A percentile compares a stretch with the other conserved stretches of the same genome.
phyloP scores from a whole-genome alignment of 2,113 vertebrate species.

The Periophthalmodon schlosseri region DNA sequence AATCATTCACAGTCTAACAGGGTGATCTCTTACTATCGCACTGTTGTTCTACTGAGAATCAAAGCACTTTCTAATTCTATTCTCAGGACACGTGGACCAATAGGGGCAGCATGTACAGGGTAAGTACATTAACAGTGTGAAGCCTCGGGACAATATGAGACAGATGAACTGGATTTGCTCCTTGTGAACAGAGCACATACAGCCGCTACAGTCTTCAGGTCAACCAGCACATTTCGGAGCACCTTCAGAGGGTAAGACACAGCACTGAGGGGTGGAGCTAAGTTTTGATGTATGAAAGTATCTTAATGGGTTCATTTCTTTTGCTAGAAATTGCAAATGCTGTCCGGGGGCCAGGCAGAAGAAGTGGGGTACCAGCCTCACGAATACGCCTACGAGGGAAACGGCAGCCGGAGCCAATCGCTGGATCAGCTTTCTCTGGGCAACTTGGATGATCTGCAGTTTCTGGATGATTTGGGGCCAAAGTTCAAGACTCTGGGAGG shows the following conservation, averaged over 20 bases:
- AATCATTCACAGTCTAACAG: background rate
- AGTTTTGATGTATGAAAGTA: background rate
- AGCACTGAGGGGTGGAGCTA: background rate
- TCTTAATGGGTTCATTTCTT: conserved; percentile 4
- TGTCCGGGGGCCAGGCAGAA: background rate
- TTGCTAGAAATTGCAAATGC: conserved; percentile 61
- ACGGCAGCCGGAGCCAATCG: conserved; percentile 44
- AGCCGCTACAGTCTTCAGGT: background rate
- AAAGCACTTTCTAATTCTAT: background rate
- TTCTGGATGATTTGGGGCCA: conserved; percentile 71
- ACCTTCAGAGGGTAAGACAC: conserved; percentile 57
- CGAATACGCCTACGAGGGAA: conserved; percentile 73
- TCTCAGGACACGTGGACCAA: conserved; percentile 37
- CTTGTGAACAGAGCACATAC: conserved; percentile 43
- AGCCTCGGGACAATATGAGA: background rate
- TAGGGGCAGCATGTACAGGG: conserved; percentile 12
- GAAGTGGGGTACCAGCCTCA: conserved; percentile 28
- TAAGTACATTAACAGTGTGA: conserved; percentile 20
- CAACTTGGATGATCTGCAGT: conserved; percentile 42
- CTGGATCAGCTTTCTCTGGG: conserved; percentile 57
- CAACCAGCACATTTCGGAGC: conserved; percentile 15
- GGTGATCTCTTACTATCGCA: background rate
- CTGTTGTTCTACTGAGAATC: background rate
- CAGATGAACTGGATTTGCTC: background rate
- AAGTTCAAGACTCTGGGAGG: conserved; percentile 63